These are phyloP conservation scores for Anseranas semipalmata DNA, from an alignment of 2,113 vertebrate species.

Conservation along the genomic window DNA sequence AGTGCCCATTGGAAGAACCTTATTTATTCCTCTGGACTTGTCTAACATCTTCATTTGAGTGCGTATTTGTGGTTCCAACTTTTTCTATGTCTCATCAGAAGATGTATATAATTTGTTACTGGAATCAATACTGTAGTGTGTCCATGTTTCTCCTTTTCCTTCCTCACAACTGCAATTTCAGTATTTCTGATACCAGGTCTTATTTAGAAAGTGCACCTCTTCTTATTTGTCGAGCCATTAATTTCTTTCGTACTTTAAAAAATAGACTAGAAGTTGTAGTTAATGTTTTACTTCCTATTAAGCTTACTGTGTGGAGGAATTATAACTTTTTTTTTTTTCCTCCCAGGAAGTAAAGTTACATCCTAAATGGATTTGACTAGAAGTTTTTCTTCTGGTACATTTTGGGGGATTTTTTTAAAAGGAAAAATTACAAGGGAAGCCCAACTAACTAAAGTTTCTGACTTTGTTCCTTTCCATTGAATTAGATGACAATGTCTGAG, in stretches of 20 bases:
- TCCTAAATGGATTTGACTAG: not conserved
- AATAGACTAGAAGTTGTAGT: not conserved
- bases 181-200: not conserved
- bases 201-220: not conserved
- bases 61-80: rapidly evolving
- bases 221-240: not conserved
- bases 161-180: not conserved
- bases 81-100: not conserved
- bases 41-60: not conserved
- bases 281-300: not conserved
- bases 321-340: not conserved
- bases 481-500: not conserved
- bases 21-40: not conserved
- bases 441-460: not conserved
- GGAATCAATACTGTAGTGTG: not conserved
- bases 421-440: not conserved
- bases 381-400: not conserved
- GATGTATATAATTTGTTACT: not conserved
- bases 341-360: not conserved
- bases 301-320: not conserved
- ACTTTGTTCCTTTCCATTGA: not conserved
- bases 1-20: not conserved
- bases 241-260: not conserved
- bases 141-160: not conserved
- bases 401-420: not conserved